phyloP scores from a whole-genome alignment of 2,113 vertebrate species.

The Nematolebias whitei region DNA sequence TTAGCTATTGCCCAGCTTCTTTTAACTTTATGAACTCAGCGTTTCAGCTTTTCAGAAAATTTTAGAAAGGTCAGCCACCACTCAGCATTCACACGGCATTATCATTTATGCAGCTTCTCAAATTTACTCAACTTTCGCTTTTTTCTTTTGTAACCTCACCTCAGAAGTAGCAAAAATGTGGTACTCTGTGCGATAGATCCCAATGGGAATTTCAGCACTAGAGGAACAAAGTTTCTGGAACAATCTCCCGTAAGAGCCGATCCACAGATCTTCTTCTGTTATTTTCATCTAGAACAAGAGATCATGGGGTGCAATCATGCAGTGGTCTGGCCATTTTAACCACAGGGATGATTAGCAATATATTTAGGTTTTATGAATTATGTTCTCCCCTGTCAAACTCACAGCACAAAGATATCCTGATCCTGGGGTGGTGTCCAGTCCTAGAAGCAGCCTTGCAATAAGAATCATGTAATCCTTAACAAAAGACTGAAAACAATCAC shows the following conservation, averaged over 20 bases:
- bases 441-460: constrained; percentile 90
- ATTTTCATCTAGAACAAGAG: constrained; percentile 86
- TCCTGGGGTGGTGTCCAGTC: constrained; percentile 93
- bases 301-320: background rate
- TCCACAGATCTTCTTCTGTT: constrained; percentile 92
- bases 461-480: constrained; percentile 99
- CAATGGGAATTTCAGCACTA: constrained; percentile 92
- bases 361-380: too few relatives aligned
- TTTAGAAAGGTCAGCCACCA: too few relatives aligned
- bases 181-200: constrained; percentile 91
- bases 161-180: constrained; percentile 88
- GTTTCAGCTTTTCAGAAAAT: too few relatives aligned
- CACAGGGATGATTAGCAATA: background rate
- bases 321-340: background rate
- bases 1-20: too few relatives aligned
- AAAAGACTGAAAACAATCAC: constrained; percentile 86
- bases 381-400: constrained; percentile 58
- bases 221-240: constrained; percentile 96
- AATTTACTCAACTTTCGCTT: too few relatives aligned
- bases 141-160: constrained; percentile 68
- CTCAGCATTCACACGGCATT: too few relatives aligned
- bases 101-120: too few relatives aligned
- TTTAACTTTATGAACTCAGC: too few relatives aligned
- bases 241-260: constrained; percentile 91
- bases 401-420: constrained; percentile 94